These are phyloP conservation scores for Ctenomys sociabilis DNA, from an alignment of 2,113 vertebrate genomes.

Conservation along the genomic window DNA sequence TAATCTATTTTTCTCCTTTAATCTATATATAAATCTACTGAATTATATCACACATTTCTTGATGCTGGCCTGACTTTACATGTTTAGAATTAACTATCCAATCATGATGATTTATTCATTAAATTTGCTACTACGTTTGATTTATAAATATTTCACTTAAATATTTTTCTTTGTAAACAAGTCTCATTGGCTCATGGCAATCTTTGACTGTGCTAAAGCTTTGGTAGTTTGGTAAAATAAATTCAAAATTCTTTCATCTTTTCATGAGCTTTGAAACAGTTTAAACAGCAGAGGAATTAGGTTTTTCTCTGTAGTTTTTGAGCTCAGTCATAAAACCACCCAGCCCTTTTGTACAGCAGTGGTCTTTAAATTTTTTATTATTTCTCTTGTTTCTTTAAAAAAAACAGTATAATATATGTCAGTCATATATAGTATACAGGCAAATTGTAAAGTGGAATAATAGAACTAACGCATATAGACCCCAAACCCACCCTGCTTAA, in stretches of 20 bases:
- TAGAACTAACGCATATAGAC: neutral
- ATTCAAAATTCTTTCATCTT: slow-evolving; percentile 27
- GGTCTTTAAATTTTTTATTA: neutral
- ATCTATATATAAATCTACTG: neutral
- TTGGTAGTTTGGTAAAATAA: slow-evolving; percentile 47
- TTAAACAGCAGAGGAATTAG: neutral
- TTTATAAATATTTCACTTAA: slow-evolving; percentile 43
- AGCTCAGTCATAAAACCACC: neutral
- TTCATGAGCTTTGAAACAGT: slow-evolving; percentile 26
- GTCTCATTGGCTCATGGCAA: neutral
- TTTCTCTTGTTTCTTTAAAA: slow-evolving; percentile 18
- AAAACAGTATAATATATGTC: neutral
- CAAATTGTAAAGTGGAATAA: neutral
- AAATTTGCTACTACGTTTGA: slow-evolving; percentile 6
- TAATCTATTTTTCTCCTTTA: neutral
- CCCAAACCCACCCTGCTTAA: neutral
- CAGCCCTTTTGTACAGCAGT: neutral
- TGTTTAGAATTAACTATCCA: neutral
- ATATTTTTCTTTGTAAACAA: neutral
- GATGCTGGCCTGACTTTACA: neutral
- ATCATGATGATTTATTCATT: neutral
- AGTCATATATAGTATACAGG: neutral
- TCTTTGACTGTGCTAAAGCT: slow-evolving; percentile 32
- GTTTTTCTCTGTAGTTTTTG: neutral
- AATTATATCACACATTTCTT: slow-evolving; percentile 13